Conservation (phyloP, 1,140 invertebrate species). For the Phenacoccus solenopsis region DNA sequence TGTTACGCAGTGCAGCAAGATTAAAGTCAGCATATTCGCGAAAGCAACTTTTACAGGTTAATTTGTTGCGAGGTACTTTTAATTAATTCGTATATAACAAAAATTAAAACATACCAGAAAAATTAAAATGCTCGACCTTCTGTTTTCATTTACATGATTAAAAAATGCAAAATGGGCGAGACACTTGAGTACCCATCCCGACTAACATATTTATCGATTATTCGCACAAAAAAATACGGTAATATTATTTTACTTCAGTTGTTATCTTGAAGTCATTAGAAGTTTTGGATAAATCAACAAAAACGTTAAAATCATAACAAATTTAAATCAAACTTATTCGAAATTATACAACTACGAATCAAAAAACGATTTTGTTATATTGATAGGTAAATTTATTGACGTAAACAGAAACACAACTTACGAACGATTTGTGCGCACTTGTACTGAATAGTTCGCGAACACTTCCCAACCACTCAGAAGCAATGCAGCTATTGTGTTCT, state of each 20-base stretch:
- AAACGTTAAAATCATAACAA: neutral
- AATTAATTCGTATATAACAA: neutral
- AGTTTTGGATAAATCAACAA: neutral
- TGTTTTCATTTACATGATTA: neutral
- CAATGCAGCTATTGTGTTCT: too few relatives aligned
- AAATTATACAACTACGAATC: neutral
- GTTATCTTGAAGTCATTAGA: neutral
- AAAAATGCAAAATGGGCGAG: neutral
- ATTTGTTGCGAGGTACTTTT: too few relatives aligned
- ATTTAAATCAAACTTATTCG: neutral
- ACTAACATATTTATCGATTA: slow-evolving; percentile 2
- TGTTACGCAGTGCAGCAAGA: neutral
- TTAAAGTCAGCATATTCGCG: too few relatives aligned
- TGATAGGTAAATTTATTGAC: neutral
- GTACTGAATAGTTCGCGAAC: too few relatives aligned
- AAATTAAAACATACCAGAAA: neutral
- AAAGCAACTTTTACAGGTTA: too few relatives aligned
- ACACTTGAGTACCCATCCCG: neutral
- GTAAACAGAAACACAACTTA: neutral
- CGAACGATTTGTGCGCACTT: neutral
- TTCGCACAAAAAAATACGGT: neutral
- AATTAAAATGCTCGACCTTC: neutral
- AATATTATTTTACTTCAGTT: too few relatives aligned
- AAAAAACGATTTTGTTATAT: neutral
- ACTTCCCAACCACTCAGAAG: too few relatives aligned